These are phyloP conservation scores for Diabrotica virgifera DNA, from an alignment of 1,140 invertebrate genomes.

Conservation along the genomic window DNA sequence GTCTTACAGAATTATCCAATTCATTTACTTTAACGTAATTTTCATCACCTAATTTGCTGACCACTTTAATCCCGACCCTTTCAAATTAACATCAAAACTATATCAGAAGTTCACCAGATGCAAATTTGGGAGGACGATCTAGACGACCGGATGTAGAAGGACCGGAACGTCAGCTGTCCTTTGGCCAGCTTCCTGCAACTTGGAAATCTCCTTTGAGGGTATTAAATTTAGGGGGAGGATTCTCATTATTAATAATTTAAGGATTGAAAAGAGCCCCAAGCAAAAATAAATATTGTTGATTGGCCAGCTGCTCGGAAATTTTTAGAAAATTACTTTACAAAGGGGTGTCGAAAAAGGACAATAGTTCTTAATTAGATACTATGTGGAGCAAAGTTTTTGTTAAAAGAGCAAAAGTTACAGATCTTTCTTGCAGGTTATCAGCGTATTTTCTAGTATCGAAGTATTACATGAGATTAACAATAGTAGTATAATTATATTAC, in stretches of 20 bases:
- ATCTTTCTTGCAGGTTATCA: too few species aligned
- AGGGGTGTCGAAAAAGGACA: too few species aligned
- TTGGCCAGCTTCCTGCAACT: constrained; percentile 1
- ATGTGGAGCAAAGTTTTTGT: too few species aligned
- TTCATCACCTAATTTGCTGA: constrained; percentile 14
- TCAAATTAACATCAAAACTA: constrained; percentile 19
- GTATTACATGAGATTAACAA: too few species aligned
- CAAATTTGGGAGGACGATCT: constrained; percentile 8
- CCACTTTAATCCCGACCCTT: constrained; percentile 13
- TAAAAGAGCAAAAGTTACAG: too few species aligned
- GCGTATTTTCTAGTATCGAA: too few species aligned
- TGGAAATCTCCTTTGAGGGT: background rate
- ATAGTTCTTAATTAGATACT: too few species aligned
- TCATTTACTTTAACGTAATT: constrained; percentile 11
- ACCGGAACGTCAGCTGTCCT: constrained; percentile 2
- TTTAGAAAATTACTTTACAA: too few species aligned
- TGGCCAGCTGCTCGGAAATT: too few species aligned
- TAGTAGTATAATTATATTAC: too few species aligned
- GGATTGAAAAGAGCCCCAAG: background rate
- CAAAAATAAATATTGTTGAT: too few species aligned
- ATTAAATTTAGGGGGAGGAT: background rate
- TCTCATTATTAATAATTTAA: background rate
- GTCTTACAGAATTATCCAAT: constrained; percentile 1
- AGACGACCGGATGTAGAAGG: constrained; percentile 12
- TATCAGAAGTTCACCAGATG: constrained; percentile 15